Percentiles rank a stretch among this genome's conserved stretches.
phyloP scores from a whole-genome alignment of 1,140 invertebrate genomes.

The Megathymus violae region DNA sequence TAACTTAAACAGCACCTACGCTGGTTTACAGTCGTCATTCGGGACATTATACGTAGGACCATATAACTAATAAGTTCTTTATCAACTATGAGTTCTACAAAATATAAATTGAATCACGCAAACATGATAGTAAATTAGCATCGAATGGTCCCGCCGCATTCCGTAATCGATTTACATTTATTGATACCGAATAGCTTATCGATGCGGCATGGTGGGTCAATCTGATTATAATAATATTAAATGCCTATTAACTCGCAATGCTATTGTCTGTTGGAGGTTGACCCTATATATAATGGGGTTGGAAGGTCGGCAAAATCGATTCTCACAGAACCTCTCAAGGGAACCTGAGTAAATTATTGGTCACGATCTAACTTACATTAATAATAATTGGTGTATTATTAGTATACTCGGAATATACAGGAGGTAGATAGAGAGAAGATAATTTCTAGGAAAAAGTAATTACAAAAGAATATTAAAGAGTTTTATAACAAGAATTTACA shows the following conservation, averaged over 20 bases:
- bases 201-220: slow-evolving; percentile 6
- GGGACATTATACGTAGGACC: too few relatives aligned
- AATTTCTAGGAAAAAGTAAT: too few relatives aligned
- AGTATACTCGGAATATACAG: too few relatives aligned
- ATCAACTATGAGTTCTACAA: too few relatives aligned
- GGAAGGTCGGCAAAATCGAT: slow-evolving; percentile 19
- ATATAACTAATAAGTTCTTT: too few relatives aligned
- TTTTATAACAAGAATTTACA: too few relatives aligned
- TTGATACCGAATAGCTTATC: slow-evolving; percentile 24
- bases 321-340: slow-evolving; percentile 18
- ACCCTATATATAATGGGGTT: slow-evolving; percentile 19
- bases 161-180: slow-evolving; percentile 29
- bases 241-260: slow-evolving; percentile 25
- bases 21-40: too few relatives aligned
- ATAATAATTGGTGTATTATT: too few relatives aligned
- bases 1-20: too few relatives aligned
- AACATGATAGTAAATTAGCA: slow-evolving; percentile 19
- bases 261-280: slow-evolving; percentile 24
- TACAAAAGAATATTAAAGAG: too few relatives aligned
- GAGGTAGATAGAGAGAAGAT: too few relatives aligned
- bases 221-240: slow-evolving; percentile 32
- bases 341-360: slow-evolving; percentile 7
- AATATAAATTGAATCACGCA: neutral
- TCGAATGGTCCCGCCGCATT: slow-evolving; percentile 9
- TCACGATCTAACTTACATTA: slow-evolving; percentile 16